These are phyloP conservation scores for Tylochromis polylepis DNA, from an alignment of 2,113 vertebrate species.

Conservation along the genomic window DNA sequence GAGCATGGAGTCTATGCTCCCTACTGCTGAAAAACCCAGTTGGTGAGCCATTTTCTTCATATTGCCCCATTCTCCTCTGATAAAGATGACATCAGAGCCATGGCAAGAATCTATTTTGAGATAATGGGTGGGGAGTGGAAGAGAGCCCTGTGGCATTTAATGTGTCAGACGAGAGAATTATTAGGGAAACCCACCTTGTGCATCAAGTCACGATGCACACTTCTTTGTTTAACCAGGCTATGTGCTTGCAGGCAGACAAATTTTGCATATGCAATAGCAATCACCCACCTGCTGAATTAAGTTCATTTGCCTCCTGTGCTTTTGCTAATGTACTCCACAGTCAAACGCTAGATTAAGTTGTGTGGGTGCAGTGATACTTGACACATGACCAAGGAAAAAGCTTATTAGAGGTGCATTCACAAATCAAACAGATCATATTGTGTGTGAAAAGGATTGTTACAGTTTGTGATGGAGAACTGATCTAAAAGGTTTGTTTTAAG, in stretches of 20 bases:
- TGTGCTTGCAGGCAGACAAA: neutral
- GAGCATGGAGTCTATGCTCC: neutral
- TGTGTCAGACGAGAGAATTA: conserved; percentile 6
- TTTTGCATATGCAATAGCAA: neutral
- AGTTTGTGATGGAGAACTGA: neutral
- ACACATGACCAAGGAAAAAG: neutral
- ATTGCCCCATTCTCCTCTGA: conserved; percentile 18
- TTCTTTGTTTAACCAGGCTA: neutral
- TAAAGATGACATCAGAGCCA: conserved; percentile 27
- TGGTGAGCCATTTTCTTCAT: neutral
- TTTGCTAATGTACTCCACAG: neutral
- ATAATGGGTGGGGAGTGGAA: conserved; percentile 8
- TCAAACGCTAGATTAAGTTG: neutral
- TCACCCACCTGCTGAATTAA: conserved; percentile 7
- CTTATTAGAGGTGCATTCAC: neutral
- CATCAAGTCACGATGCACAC: neutral
- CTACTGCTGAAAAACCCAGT: neutral
- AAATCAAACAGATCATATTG: neutral
- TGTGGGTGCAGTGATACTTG: neutral
- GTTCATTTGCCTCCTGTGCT: neutral
- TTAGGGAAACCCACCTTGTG: conserved; percentile 27
- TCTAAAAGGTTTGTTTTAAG: neutral
- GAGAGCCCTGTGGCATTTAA: conserved; percentile 20
- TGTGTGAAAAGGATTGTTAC: neutral
- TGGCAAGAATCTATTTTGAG: conserved; percentile 31